Percentiles rank a stretch among this genome's conserved stretches.
Conservation (phyloP, 2,888 invertebrate genomes). For the Synergus umbraculus region DNA sequence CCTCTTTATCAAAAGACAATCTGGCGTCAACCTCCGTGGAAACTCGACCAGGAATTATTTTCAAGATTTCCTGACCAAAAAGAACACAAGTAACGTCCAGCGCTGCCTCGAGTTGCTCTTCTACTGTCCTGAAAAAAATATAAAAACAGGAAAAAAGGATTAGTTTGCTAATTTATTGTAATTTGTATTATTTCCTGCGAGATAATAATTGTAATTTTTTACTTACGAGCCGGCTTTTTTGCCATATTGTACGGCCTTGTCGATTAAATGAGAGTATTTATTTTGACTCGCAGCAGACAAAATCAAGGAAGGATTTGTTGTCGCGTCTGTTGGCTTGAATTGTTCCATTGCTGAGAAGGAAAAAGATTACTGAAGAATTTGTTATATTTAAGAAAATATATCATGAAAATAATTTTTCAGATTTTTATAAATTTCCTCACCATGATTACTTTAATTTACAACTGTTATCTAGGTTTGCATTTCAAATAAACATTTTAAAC, state of each 20-base stretch:
- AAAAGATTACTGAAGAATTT: not conserved
- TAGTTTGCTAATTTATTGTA: not conserved
- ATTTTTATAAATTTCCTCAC: not conserved
- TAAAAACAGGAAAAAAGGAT: not conserved
- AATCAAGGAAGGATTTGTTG: conserved; percentile 98
- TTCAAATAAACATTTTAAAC: not conserved
- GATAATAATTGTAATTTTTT: conserved; percentile 5
- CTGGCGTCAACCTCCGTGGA: conserved; percentile 98
- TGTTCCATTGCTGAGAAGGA: conserved; percentile 90
- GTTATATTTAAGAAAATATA: not conserved
- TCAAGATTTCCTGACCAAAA: conserved; percentile 97
- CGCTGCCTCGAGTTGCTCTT: conserved; percentile 89
- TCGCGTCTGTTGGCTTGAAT: conserved; percentile 99
- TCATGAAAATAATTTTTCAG: not conserved
- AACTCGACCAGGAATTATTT: conserved; percentile 97
- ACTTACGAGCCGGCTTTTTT: conserved; percentile 82
- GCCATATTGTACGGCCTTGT: conserved; percentile 94
- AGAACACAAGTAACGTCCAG: conserved; percentile 96
- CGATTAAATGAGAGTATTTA: conserved; percentile 93
- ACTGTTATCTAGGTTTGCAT: not conserved
- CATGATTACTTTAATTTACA: not conserved
- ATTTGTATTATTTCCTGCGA: too few species aligned
- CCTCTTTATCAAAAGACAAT: conserved; percentile 95
- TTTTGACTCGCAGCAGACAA: conserved; percentile 95
- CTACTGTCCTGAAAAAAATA: conserved; percentile 79